These are phyloP conservation scores for Sphinx pinastri DNA, from an alignment of 2,888 invertebrate genomes.

Conservation along the genomic window DNA sequence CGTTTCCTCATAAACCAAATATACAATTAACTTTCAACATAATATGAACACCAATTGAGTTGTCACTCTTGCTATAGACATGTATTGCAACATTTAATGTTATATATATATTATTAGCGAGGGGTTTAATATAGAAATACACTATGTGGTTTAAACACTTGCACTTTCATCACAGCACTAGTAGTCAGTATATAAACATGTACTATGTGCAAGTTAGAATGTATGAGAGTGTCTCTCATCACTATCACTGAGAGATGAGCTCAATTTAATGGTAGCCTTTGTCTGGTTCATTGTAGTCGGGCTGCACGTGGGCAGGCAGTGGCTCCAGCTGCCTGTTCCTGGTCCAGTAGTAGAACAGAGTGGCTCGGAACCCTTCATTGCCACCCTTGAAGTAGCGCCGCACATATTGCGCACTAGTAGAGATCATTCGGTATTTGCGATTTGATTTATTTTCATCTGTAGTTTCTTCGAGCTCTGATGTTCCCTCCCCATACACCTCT, in stretches of 20 bases:
- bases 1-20: too few relatives aligned
- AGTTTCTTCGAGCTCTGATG: neutral
- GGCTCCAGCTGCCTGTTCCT: constrained; percentile 31
- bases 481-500: too few relatives aligned
- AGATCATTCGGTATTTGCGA: neutral
- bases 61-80: too few relatives aligned
- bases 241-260: too few relatives aligned
- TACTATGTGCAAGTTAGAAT: neutral
- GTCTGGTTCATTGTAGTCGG: neutral
- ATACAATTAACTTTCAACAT: too few relatives aligned
- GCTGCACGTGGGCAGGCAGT: constrained; percentile 1
- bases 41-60: too few relatives aligned
- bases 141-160: too few relatives aligned
- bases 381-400: constrained; percentile 40
- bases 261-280: too few relatives aligned
- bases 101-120: too few relatives aligned
- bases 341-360: constrained; percentile 47
- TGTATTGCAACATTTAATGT: too few relatives aligned
- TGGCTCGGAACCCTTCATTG: constrained; percentile 46
- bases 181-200: neutral
- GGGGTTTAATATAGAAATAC: too few relatives aligned
- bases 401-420: constrained; percentile 35
- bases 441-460: neutral
- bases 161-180: too few relatives aligned
- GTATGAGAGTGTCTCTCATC: neutral